These are phyloP conservation scores for Poecilia gillii DNA, from an alignment of 2,797 vertebrate species.

Conservation along the genomic window DNA sequence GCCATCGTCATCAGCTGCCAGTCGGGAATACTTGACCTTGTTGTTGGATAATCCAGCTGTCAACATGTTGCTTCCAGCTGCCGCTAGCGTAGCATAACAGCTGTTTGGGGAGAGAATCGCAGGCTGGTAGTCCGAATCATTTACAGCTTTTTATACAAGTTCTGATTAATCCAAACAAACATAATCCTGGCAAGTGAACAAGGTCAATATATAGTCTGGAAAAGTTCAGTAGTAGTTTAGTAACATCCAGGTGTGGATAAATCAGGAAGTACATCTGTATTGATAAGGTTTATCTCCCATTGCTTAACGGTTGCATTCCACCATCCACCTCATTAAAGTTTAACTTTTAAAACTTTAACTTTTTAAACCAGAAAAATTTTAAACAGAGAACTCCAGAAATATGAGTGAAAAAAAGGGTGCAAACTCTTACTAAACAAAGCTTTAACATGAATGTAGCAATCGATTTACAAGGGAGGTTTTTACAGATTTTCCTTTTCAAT, in stretches of 20 bases:
- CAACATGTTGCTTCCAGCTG: slow-evolving; percentile 81
- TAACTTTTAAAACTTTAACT: not conserved
- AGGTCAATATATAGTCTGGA: not conserved
- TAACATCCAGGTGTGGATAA: not conserved
- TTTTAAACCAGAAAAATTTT: not conserved
- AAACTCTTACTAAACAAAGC: not conserved
- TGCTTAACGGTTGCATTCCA: not conserved
- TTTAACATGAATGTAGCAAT: too few relatives aligned
- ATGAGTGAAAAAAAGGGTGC: not conserved
- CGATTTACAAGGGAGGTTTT: too few relatives aligned
- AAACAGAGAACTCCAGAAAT: not conserved
- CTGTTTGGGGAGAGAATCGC: slow-evolving; percentile 26
- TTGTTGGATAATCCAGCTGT: slow-evolving; percentile 83
- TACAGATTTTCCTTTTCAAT: too few relatives aligned
- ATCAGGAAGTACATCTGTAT: not conserved
- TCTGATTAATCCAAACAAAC: slow-evolving; percentile 2
- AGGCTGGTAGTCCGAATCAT: not conserved
- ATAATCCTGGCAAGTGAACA: not conserved
- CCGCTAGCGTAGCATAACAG: slow-evolving; percentile 79
- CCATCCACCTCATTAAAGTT: not conserved
- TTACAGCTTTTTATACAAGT: not conserved
- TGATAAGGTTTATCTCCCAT: not conserved
- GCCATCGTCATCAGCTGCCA: slow-evolving; percentile 91
- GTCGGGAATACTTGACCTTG: slow-evolving; percentile 94
- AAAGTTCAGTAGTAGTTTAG: not conserved